phyloP scores from a whole-genome alignment of 2,888 invertebrate genomes.

The Dryobota labecula region DNA sequence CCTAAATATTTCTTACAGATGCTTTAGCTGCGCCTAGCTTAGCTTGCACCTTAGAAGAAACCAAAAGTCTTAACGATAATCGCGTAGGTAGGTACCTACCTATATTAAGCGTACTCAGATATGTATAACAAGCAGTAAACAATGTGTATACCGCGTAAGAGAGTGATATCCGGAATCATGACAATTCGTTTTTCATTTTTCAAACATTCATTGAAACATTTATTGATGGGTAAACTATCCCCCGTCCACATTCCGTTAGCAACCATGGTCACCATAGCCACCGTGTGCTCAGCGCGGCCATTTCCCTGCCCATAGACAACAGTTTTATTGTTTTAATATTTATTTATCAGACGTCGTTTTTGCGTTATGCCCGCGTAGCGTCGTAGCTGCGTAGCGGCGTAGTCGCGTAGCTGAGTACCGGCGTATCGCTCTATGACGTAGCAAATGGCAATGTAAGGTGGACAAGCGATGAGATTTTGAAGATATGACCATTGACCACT shows the following conservation, averaged over 20 bases:
- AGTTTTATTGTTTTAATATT: constrained; percentile 90
- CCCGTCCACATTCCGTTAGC: neutral
- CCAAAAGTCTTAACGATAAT: neutral
- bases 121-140: neutral
- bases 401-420: constrained; percentile 36
- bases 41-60: neutral
- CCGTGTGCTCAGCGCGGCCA: constrained; percentile 85
- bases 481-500: constrained; percentile 18
- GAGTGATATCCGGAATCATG: neutral
- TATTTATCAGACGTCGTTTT: constrained; percentile 88
- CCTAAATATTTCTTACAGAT: neutral
- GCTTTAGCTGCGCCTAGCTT: neutral
- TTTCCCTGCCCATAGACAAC: constrained; percentile 89
- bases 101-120: neutral
- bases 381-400: constrained; percentile 39
- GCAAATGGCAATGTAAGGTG: constrained; percentile 75
- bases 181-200: neutral
- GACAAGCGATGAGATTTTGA: constrained; percentile 35
- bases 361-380: constrained; percentile 74
- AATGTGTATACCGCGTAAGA: neutral
- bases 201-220: neutral
- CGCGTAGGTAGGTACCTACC: neutral
- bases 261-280: constrained; percentile 74
- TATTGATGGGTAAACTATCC: neutral
- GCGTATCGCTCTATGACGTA: constrained; percentile 75